These are phyloP conservation scores for Phaonia tiefii DNA, from an alignment of 2,888 invertebrate species.

Conservation along the genomic window DNA sequence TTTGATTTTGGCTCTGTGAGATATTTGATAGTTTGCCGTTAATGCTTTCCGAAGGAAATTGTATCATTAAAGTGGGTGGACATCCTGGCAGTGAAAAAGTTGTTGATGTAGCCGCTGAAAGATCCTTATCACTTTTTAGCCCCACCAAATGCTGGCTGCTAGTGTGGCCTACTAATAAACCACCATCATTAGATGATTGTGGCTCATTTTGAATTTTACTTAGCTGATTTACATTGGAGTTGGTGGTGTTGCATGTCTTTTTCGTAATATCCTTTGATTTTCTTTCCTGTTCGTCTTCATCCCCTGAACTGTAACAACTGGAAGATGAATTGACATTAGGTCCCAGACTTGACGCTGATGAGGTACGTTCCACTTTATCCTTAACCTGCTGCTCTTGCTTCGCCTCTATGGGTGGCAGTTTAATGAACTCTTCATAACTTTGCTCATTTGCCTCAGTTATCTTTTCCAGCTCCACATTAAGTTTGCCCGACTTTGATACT, in stretches of 20 bases:
- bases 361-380: constrained; percentile 73
- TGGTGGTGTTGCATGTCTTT: constrained; percentile 18
- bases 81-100: constrained; percentile 12
- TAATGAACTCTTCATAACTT: constrained; percentile 72
- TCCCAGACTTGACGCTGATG: constrained; percentile 86
- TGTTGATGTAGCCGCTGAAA: neutral
- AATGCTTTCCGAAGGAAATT: constrained; percentile 61
- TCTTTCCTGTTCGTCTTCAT: constrained; percentile 71
- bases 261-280: neutral
- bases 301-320: constrained; percentile 82
- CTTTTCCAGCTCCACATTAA: constrained; percentile 71
- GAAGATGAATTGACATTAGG: constrained; percentile 86
- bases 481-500: neutral
- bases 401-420: constrained; percentile 75
- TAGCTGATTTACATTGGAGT: constrained; percentile 45
- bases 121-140: too few species aligned
- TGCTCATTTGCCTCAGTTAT: constrained; percentile 75
- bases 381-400: neutral
- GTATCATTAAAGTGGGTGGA: constrained; percentile 68
- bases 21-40: constrained; percentile 68
- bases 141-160: constrained; percentile 35
- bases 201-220: constrained; percentile 52
- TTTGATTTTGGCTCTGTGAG: constrained; percentile 69
- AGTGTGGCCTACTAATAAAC: constrained; percentile 24
- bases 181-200: constrained; percentile 36